Evolutionary conservation across 2,797 vertebrate species (phyloP).

Genomic region (Helostoma temminkii): DNA sequence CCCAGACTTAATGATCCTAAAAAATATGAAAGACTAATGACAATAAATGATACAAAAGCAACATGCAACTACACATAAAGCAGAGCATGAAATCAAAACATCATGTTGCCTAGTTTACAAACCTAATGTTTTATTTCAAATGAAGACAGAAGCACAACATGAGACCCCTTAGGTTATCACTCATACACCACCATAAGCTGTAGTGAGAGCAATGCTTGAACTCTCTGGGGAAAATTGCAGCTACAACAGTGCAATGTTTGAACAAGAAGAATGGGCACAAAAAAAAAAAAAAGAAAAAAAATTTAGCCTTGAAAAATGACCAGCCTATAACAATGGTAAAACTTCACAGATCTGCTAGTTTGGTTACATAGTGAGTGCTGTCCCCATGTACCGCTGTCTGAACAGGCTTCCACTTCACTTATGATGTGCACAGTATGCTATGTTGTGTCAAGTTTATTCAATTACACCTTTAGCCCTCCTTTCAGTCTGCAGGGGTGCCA

Average conservation of each 20-base stretch:
- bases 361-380: constrained; percentile 43
- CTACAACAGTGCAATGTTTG: constrained; percentile 65
- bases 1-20: constrained; percentile 1
- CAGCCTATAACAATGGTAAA: constrained; percentile 67
- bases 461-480: constrained; percentile 45
- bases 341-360: constrained; percentile 51
- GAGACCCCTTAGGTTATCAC: constrained; percentile 48
- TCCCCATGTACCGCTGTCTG: constrained; percentile 33
- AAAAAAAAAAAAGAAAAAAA: constrained; percentile 17
- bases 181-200: constrained; percentile 41
- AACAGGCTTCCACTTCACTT: constrained; percentile 28
- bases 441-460: constrained; percentile 51
- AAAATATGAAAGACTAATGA: constrained; percentile 11
- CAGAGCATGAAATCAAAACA: constrained; percentile 30
- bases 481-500: constrained; percentile 32
- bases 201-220: constrained; percentile 33
- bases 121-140: constrained; percentile 62
- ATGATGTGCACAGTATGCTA: constrained; percentile 33
- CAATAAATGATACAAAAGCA: constrained; percentile 44
- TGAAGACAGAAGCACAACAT: constrained; percentile 41
- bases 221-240: constrained; percentile 45
- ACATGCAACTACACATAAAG: constrained; percentile 58
- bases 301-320: constrained; percentile 46
- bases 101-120: constrained; percentile 47
- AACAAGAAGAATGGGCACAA: constrained; percentile 24